These are phyloP conservation scores for Drosophila grimshawi DNA, from an alignment of 1,140 invertebrate species.

Conservation along the genomic window DNA sequence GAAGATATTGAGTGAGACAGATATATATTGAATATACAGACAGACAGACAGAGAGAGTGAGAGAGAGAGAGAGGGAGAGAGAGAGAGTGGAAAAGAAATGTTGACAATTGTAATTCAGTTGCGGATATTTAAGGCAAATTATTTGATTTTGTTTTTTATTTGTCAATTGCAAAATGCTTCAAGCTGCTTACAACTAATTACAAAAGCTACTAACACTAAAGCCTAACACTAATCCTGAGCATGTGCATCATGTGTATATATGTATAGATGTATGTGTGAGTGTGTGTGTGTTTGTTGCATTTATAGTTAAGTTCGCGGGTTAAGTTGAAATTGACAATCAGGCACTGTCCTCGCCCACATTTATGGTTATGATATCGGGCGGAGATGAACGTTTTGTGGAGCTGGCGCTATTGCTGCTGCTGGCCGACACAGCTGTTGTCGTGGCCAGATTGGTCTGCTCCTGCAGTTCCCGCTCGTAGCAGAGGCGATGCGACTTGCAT, in stretches of 20 bases:
- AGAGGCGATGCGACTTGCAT: constrained; percentile 90
- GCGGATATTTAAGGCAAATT: neutral
- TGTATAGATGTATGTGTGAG: constrained; percentile 12
- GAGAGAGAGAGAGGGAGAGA: neutral
- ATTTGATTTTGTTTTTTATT: constrained; percentile 24
- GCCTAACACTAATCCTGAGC: constrained; percentile 72
- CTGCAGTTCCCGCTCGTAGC: constrained; percentile 85
- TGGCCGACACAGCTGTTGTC: constrained; percentile 27
- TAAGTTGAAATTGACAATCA: constrained; percentile 27
- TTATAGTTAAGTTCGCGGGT: neutral
- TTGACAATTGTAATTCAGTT: constrained; percentile 5
- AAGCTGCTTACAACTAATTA: constrained; percentile 47
- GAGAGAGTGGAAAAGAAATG: constrained; percentile 5
- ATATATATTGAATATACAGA: too few relatives aligned
- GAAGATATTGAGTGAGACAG: neutral
- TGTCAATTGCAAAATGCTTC: constrained; percentile 64
- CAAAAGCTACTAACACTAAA: constrained; percentile 52
- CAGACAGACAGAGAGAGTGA: neutral
- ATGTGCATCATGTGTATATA: constrained; percentile 20
- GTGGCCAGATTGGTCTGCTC: constrained; percentile 74
- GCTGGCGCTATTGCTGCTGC: constrained; percentile 28
- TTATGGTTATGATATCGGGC: constrained; percentile 78
- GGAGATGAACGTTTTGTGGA: constrained; percentile 24
- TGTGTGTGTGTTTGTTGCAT: constrained; percentile 6
- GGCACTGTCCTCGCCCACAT: constrained; percentile 76